Percentiles rank a stretch among this genome's conserved stretches.
These are phyloP conservation scores for Odontesthes bonariensis DNA, from an alignment of 2,113 vertebrate species.

Conservation along the genomic window DNA sequence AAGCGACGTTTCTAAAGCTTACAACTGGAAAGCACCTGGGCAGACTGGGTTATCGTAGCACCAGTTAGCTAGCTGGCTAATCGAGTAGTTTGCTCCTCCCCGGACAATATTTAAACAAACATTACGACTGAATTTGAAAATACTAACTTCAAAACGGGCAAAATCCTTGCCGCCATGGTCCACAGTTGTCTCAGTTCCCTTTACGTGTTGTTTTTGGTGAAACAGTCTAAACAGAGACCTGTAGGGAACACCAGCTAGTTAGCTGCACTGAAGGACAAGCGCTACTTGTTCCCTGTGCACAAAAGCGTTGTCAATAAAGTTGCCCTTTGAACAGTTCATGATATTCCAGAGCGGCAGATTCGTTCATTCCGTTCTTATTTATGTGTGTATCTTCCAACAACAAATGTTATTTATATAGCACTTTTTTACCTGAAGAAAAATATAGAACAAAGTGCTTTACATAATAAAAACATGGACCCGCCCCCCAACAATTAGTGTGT, in stretches of 20 bases:
- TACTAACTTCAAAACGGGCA: slow-evolving; percentile 84
- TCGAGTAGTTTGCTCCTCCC: background rate
- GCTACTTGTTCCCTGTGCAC: background rate
- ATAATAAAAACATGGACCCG: no score
- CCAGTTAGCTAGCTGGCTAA: slow-evolving; percentile 43
- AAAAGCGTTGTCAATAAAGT: slow-evolving; percentile 72
- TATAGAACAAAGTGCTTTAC: no score
- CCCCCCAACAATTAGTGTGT: no score
- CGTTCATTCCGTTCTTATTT: background rate
- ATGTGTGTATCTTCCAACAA: no score
- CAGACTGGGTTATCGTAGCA: slow-evolving; percentile 5
- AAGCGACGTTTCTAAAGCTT: background rate
- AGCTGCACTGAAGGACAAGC: slow-evolving; percentile 72
- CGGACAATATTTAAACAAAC: background rate
- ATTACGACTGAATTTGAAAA: background rate
- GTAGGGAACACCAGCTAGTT: background rate
- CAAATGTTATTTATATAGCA: no score
- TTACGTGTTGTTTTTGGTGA: background rate
- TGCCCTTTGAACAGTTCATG: slow-evolving; percentile 23
- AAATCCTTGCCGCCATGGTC: slow-evolving; percentile 81
- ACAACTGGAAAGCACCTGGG: background rate
- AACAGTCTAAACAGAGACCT: background rate
- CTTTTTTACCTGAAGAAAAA: no score
- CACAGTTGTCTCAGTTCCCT: background rate
- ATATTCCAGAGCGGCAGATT: slow-evolving; percentile 47